Evolutionary conservation across 2,797 vertebrate genomes (phyloP).

Genomic region (Ctenosaura bakeri): DNA sequence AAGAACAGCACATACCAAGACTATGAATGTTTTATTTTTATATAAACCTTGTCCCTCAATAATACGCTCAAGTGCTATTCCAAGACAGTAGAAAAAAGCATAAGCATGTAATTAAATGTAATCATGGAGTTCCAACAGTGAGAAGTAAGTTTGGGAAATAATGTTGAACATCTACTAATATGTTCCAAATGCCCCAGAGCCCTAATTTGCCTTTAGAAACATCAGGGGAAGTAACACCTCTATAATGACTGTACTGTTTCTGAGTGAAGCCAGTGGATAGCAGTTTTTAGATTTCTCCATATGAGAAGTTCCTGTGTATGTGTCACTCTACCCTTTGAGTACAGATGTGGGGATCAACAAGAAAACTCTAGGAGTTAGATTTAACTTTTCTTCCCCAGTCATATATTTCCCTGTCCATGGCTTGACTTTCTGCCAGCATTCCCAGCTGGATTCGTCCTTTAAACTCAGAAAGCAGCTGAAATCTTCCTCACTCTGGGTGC

Average conservation of each 20-base stretch:
- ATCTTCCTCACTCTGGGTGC: no score
- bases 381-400: no score
- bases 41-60: constrained; percentile 20
- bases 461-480: no score
- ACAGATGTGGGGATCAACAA: no score
- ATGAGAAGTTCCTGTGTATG: not conserved
- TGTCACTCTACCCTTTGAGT: no score
- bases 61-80: constrained; percentile 2
- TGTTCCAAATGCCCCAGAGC: not conserved
- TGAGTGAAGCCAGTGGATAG: not conserved
- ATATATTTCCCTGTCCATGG: no score
- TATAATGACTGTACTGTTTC: not conserved
- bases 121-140: not conserved
- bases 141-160: not conserved
- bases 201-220: not conserved
- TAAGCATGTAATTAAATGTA: not conserved
- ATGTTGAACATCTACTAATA: constrained; percentile 17
- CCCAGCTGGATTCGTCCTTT: no score
- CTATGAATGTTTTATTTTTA: constrained; percentile 36
- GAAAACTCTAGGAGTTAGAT: no score
- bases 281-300: not conserved
- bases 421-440: no score
- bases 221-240: not conserved
- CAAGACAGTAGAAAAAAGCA: not conserved
- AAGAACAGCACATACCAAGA: constrained; percentile 35